phyloP scores from a whole-genome alignment of 2,797 vertebrate species.

The Danio albolineatus region DNA sequence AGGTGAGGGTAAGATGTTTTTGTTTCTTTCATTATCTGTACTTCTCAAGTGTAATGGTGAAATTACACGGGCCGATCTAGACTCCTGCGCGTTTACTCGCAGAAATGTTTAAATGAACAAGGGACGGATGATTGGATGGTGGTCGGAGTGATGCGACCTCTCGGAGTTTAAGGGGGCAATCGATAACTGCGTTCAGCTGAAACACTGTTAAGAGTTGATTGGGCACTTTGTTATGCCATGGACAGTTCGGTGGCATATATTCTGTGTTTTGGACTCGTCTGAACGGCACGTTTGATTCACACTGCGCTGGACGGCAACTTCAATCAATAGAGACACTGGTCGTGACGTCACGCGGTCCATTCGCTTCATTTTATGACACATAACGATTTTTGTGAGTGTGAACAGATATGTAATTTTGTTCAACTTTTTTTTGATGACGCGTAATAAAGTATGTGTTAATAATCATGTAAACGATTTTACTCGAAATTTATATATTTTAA shows the following conservation, averaged over 20 bases:
- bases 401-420: background rate
- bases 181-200: background rate
- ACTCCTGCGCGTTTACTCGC: constrained; percentile 49
- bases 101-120: constrained; percentile 18
- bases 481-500: background rate
- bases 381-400: background rate
- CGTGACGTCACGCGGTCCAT: constrained; percentile 29
- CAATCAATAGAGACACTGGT: constrained; percentile 38
- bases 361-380: constrained; percentile 6
- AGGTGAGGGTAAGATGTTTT: constrained; percentile 55
- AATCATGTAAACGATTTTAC: background rate
- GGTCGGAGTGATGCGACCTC: constrained; percentile 38
- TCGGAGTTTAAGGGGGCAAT: constrained; percentile 52
- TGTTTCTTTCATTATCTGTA: background rate
- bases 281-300: constrained; percentile 21
- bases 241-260: background rate
- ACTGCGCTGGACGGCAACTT: constrained; percentile 25
- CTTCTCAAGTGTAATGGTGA: constrained; percentile 20
- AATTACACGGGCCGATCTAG: constrained; percentile 1
- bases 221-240: background rate
- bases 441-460: background rate
- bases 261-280: constrained; percentile 5
- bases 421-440: background rate
- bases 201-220: constrained; percentile 7
- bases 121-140: background rate